Base-by-base conservation (phyloP, 2,113 vertebrate species). In the Lycaon pictus region DNA sequence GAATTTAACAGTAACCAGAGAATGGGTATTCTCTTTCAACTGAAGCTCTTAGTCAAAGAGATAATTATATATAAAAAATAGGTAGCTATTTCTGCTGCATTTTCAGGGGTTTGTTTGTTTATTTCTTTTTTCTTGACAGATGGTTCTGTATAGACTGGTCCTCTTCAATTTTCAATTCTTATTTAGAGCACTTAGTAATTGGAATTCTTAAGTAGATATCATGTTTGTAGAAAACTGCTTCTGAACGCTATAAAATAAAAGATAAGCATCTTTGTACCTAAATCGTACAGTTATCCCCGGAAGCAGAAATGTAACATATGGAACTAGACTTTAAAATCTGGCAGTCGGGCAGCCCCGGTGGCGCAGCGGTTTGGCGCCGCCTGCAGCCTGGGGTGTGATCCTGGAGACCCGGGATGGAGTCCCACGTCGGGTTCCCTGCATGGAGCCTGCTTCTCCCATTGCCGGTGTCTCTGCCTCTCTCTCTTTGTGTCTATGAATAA, bases 151-250 rank as follows among this genome's bases (percentile, higher is more conserved):
- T 65, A 95, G 37, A 95, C 35, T 79, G 23, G 35, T 55, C 43
- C 55, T 90, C 63, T 81, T 96, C 82, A 91, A 56, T 89, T 93
- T 95, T 79, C 53, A 93, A 6, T 93, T 95, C 87, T 96, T 95
- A 25, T 91, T 93, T 88, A 93, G 35, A 91, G 71, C 16, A n/a
- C 69, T 95, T 97, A 20, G 67, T 86, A 95, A 94, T 48, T 93
- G 55, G 32, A 80, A 65, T 88, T 94, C 81, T 63, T 84, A 35
- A 74, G 55, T 43, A 63, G 56, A 62, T 58, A 71, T 23, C 43
- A 37, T 92, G 77, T 94, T 80, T 95, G 29, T 90, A 85, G 65
- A 92, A 92, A 90, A 89, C 22, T 90, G 74, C 53, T 96, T 92
- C 48, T 95, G 74, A 95, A 92, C 90, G 25, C 88, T 80, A 60